These are phyloP conservation scores for Bungarus multicinctus DNA, from an alignment of 2,113 vertebrate genomes.

Conservation along the genomic window DNA sequence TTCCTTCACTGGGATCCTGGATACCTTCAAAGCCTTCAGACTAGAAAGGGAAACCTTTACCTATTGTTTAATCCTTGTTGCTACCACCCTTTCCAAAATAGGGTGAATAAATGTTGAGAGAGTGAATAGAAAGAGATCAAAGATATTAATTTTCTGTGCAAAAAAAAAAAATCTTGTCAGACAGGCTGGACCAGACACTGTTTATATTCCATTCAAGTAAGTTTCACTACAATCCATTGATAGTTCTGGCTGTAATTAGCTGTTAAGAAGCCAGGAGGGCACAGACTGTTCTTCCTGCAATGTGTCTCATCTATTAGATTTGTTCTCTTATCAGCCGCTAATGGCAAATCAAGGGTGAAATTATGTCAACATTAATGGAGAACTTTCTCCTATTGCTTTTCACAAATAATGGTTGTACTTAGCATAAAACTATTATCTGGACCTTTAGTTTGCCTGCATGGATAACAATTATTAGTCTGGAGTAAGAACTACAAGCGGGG, in stretches of 20 bases:
- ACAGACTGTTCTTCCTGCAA: not conserved
- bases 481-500: not conserved
- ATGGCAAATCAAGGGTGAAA: not conserved
- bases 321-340: not conserved
- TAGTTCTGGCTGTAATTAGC: not conserved
- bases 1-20: not conserved
- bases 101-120: not conserved
- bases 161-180: not conserved
- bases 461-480: not conserved
- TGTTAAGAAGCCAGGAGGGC: not conserved
- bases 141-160: not conserved
- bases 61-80: not conserved
- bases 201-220: not conserved
- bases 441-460: not conserved
- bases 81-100: not conserved
- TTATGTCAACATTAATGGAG: not conserved
- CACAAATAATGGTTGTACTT: not conserved
- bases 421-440: not conserved
- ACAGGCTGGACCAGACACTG: not conserved
- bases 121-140: not conserved
- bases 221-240: not conserved
- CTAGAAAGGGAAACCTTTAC: not conserved
- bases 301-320: not conserved
- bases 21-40: not conserved
- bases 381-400: not conserved